phyloP scores from a whole-genome alignment of 2,888 invertebrate genomes.

The Agrochola macilenta region DNA sequence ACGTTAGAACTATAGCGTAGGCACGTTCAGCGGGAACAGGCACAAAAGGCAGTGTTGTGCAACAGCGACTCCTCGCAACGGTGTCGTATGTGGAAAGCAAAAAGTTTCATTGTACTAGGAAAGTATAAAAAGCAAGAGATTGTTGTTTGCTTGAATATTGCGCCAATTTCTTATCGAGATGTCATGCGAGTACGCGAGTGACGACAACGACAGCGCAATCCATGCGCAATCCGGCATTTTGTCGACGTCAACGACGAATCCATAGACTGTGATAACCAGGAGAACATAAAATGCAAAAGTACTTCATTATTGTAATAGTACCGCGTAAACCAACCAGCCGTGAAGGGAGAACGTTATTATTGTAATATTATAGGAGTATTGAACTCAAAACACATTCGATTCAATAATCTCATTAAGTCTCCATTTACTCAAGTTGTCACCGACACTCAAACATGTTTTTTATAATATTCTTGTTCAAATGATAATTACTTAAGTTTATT shows the following conservation, averaged over 20 bases:
- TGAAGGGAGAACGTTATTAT: constrained; percentile 10
- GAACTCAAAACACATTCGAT: constrained; percentile 2
- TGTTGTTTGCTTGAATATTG: constrained; percentile 20
- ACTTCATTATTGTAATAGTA: background rate
- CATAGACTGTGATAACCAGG: constrained; percentile 62
- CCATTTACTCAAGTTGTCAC: background rate
- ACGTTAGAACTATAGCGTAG: constrained; percentile 9
- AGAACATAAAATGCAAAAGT: constrained; percentile 39
- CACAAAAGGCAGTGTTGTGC: constrained; percentile 47
- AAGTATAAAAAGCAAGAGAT: constrained; percentile 17
- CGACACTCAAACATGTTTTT: background rate
- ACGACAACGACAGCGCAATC: constrained; percentile 8
- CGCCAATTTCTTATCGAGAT: constrained; percentile 25
- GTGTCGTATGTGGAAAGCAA: constrained; percentile 63
- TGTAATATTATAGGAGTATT: background rate
- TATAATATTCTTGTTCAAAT: constrained; percentile 26
- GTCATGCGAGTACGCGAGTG: background rate
- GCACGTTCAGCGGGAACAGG: constrained; percentile 21
- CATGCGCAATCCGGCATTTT: constrained; percentile 52
- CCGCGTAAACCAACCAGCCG: constrained; percentile 1
- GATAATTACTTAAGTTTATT: background rate
- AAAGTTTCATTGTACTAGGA: constrained; percentile 62
- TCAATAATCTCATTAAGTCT: background rate
- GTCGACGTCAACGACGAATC: constrained; percentile 60
- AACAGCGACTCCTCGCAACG: constrained; percentile 41